Evolutionary conservation across 2,113 vertebrate species (phyloP).

Genomic region (Caloenas nicobarica): DNA sequence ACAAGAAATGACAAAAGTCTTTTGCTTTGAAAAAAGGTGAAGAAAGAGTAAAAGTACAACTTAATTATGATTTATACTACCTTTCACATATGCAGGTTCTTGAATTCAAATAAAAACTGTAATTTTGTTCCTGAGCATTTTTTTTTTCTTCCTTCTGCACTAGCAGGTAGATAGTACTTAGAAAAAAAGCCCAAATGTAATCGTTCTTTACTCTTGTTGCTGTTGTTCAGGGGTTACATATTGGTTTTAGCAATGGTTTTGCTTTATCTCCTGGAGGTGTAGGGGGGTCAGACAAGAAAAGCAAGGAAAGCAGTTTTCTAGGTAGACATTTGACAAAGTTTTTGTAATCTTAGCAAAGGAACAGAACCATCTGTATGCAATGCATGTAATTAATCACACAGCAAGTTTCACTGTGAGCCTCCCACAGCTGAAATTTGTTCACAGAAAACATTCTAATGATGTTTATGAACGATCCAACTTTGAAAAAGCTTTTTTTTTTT

Average conservation of each 20-base stretch:
- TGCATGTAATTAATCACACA: neutral
- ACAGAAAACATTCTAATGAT: neutral
- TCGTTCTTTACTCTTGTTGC: neutral
- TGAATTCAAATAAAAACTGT: neutral
- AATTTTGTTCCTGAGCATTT: neutral
- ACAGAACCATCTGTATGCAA: neutral
- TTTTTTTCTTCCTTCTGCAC: neutral
- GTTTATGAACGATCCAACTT: neutral
- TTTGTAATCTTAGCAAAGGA: neutral
- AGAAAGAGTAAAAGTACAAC: neutral
- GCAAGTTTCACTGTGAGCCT: neutral
- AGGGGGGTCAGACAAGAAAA: neutral
- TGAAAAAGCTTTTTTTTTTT: neutral
- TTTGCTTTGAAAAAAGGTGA: neutral
- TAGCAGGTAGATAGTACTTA: neutral
- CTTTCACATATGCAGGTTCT: neutral
- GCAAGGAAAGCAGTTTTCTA: neutral
- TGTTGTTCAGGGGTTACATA: neutral
- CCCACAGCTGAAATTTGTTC: neutral
- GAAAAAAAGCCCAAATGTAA: neutral
- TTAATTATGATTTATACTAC: neutral
- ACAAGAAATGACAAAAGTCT: neutral
- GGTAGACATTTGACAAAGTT: neutral
- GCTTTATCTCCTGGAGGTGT: neutral
- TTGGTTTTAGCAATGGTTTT: neutral